Evolutionary conservation across 2,797 vertebrate genomes (phyloP), one percentile per base, ranked within the genome.

Genomic region (Muscicapa comitata): DNA sequence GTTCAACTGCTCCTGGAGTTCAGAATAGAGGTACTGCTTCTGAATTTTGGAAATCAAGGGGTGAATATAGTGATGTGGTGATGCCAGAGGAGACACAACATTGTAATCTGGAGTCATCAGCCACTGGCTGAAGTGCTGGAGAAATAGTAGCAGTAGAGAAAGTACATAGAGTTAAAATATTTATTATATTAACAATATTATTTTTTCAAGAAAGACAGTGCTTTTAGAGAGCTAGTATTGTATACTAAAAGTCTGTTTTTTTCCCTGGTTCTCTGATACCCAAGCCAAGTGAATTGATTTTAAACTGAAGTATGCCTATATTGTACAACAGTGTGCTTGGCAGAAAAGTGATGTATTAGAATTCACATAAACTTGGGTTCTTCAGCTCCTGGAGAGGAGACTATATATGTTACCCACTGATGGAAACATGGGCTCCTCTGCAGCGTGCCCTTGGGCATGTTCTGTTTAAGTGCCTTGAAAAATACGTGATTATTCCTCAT

Each of bases 381-480:
- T 95, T 65, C 6, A 33, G 13, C 43, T 94, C 57, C 74, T 47
- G 31, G 53, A 86, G 81, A 80, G 57, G 85, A 90, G 84, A 37
- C 73, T 71, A 33, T 86, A 6, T 92, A 51, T 8, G 40, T 86
- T 93, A 88, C 76, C 84, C 93, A 81, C 82, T 87, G 85, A 83
- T 14, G 29, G 55, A 93, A 96, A 90, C 2, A 7, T 78, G 66
- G 67, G 51, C 77, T 93, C 45, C 59, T 88, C 59, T 67, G 23
- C 88, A 89, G 43, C 6, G 6, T 94, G 91, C 89, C 95, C 79
- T 84, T 77, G 86, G 96, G 95, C 83, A 35, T 55, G 33, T 95
- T 93, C 90, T 95, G 7, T 82, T 94, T 83, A 93, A 96, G 83
- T 97, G 91, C 21, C 93, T 95, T 93, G 77, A 91, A 97, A 96